Evolutionary conservation across 2,797 vertebrate genomes (phyloP).

Genomic region (Phoebastria nigripes): DNA sequence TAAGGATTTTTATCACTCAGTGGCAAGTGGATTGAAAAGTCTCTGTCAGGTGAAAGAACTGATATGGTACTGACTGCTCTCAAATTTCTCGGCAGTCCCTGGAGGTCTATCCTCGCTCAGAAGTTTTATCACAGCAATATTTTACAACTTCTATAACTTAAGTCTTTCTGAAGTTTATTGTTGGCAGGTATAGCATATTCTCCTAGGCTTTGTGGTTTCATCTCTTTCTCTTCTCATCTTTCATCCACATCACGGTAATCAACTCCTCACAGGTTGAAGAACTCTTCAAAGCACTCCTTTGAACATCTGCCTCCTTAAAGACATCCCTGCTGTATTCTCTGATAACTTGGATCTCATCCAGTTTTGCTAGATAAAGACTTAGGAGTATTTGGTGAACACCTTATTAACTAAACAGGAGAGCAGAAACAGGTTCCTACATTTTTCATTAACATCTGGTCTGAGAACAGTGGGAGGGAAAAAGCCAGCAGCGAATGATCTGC

Average conservation of each 20-base stretch:
- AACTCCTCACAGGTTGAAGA: slow-evolving; percentile 13
- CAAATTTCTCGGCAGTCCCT: not conserved
- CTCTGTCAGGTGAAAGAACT: not conserved
- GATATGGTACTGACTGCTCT: not conserved
- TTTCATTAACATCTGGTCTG: slow-evolving; percentile 45
- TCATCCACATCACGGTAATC: slow-evolving; percentile 31
- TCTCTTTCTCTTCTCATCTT: slow-evolving; percentile 41
- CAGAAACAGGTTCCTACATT: not conserved
- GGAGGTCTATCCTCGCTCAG: not conserved
- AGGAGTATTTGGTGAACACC: slow-evolving; percentile 1
- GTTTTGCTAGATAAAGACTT: slow-evolving; percentile 28
- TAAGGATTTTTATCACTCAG: not conserved
- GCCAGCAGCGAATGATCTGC: not conserved
- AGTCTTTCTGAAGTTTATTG: slow-evolving; percentile 19
- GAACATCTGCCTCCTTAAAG: slow-evolving; percentile 53
- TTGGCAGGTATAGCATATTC: slow-evolving; percentile 32
- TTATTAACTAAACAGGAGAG: slow-evolving; percentile 28
- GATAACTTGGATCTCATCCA: slow-evolving; percentile 48
- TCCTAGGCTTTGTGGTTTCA: slow-evolving; percentile 34
- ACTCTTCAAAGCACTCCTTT: slow-evolving; percentile 31
- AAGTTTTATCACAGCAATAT: slow-evolving; percentile 23
- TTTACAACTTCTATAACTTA: slow-evolving; percentile 9
- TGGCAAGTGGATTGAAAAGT: slow-evolving; percentile 2
- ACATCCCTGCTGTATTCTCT: slow-evolving; percentile 27
- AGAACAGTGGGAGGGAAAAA: slow-evolving; percentile 3